Evolutionary conservation across 2,888 invertebrate species (phyloP), one percentile per base, ranked within the genome.

Genomic region (Platycheirus albimanus): DNA sequence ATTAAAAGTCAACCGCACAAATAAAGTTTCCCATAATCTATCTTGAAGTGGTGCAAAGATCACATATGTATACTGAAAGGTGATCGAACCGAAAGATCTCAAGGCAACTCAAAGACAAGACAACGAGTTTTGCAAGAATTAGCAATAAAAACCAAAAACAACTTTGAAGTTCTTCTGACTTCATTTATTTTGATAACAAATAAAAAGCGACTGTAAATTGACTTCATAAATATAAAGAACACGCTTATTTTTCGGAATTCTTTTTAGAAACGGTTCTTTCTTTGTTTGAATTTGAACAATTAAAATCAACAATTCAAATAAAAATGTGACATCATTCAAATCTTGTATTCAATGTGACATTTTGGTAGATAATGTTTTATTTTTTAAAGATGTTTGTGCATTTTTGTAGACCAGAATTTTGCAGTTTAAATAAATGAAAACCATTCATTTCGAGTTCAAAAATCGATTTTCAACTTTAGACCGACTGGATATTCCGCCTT

Each of bases 11-110:
- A 24, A 24, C 24, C 24, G 24, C 24, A 24, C 6, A 24, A 24
- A 24, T 24, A 24, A n/a, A n/a, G n/a, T 24, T 6, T 4, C 24
- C 24, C 24, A 24, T 4, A 6, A 24, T 24, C 24, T 24, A 24
- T 24, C n/a, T n/a, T n/a, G n/a, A 24, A 24, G 24, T 33, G 33
- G 7, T 36, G 52, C 33, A 54, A 19, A 47, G 47, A 51, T 1
- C 20, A 15, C 8, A 38, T n/a, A n/a, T n/a, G n/a, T n/a, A n/a
- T n/a, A 15, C 30, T 41, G 8, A 41, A 33, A 56, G 58, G 51
- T 76, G 61, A 69, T 54, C 76, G 76, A 76, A 76, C 69, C 61
- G 45, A 28, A n/a, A 19, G 15, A 47, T 52, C 19, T 76, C 69
- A 76, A 76, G 69, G 69, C 45, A 24, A 75, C 0, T 45, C 20